Conservation (phyloP, 2,797 vertebrate species). For the Sebastes trivittatus region DNA sequence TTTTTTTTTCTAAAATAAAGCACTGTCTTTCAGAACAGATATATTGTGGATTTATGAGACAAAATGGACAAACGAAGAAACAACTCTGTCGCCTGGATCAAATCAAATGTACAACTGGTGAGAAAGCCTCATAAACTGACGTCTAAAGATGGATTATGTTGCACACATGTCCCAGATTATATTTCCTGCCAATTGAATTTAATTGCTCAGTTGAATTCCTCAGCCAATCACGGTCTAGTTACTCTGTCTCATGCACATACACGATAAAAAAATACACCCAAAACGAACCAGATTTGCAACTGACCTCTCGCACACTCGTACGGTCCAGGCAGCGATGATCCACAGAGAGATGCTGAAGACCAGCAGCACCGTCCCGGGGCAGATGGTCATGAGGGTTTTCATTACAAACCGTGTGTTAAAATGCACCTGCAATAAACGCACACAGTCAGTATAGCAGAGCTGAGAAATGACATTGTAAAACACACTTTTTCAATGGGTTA, state of each 20-base stretch:
- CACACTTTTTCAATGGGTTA: not conserved
- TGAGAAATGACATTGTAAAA: not conserved
- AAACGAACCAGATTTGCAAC: constrained; percentile 22
- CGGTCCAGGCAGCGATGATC: constrained; percentile 99
- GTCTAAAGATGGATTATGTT: constrained; percentile 41
- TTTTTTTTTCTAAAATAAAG: not conserved
- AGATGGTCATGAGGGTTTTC: constrained; percentile 99
- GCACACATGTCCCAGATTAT: constrained; percentile 47
- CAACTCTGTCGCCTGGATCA: constrained; percentile 30
- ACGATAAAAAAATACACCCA: not conserved
- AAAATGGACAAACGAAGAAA: constrained; percentile 31
- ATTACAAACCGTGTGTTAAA: constrained; percentile 99
- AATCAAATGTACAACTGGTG: constrained; percentile 41
- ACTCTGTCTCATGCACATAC: not conserved
- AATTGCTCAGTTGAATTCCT: constrained; percentile 21
- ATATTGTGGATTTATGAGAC: not conserved
- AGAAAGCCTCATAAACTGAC: constrained; percentile 49
- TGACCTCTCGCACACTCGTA: constrained; percentile 97
- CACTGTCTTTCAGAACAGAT: not conserved
- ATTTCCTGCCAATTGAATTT: constrained; percentile 50
- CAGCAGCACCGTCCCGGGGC: constrained; percentile 95
- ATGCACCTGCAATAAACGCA: constrained; percentile 88
- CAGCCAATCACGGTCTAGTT: not conserved
- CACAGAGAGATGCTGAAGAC: constrained; percentile 99
- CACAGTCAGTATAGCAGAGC: not conserved